Base-by-base conservation (phyloP, 1,140 invertebrate genomes). In the Leptonema lineaticorne region DNA sequence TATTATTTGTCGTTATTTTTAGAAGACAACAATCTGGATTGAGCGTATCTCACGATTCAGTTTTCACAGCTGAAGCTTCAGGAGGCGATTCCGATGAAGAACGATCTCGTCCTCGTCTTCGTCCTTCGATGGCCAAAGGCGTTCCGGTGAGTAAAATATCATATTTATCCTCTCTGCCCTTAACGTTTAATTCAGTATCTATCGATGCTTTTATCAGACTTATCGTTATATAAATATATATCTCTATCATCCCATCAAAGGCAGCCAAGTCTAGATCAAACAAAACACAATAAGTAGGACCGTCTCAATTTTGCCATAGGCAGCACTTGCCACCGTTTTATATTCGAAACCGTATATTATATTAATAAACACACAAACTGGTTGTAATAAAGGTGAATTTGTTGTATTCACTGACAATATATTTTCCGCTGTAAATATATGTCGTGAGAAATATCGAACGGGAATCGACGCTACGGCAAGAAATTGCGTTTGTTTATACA, bases 31-130 rank as follows among this genome's bases (percentile, higher is more conserved):
- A 76, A 69, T 81, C 79, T 53, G 80, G 79, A 4, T 81, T 91
- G 63, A 90, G 89, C 57, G 87, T 91, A 69, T 91, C 89, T 3
- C 89, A 91, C 77, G 90, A 91, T 81, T 90, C 89, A 63, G 89
- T 91, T 72, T 91, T 91, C 81, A 88, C 86, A 0, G 86, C 85
- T 59, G 86, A 88, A 73, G 79, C 84, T 53, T 85, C 85, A 9
- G 78, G 77, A 26, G 81, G 79, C 70, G 81, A 82, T 71, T 81
- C 79, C 14, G 80, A 80, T 71, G 80, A 81, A 68, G 71, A 73
- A 33, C 59, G 70, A 48, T 59, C 70, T 22, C 45, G 70, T 28
- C 62, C 63, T 18, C 30, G 45, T 62, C 63, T 48, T 26, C 70
- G 48, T 57, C 70, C 63, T 63, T 58, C 46, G 59, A 48, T 46